Conservation (phyloP, 2,797 vertebrate genomes). For the Muraenolepis orangiensis region DNA sequence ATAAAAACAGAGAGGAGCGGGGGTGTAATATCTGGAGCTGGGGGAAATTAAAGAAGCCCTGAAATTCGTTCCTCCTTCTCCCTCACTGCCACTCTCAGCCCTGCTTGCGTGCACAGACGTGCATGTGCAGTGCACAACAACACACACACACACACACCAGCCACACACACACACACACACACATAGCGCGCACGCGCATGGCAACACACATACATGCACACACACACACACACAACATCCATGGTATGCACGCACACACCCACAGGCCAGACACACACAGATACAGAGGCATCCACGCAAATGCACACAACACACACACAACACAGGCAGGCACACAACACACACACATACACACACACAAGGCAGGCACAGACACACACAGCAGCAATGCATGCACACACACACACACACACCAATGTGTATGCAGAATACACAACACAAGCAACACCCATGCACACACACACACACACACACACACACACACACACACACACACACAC, state of each 20-base stretch:
- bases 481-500: constrained; percentile 23
- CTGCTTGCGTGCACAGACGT: constrained; percentile 13
- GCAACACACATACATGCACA: constrained; percentile 14
- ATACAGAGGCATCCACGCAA: constrained; percentile 23
- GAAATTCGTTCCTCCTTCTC: constrained; percentile 71
- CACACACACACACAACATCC: constrained; percentile 22
- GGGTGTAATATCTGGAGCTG: constrained; percentile 76
- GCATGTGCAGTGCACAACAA: too few relatives aligned
- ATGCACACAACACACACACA: constrained; percentile 1
- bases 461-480: constrained; percentile 14
- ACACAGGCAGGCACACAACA: neutral
- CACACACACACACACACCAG: constrained; percentile 26
- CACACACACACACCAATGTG: constrained; percentile 12
- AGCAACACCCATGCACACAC: too few relatives aligned
- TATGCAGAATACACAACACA: neutral
- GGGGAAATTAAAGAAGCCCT: constrained; percentile 76
- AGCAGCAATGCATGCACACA: too few relatives aligned
- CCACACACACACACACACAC: constrained; percentile 36
- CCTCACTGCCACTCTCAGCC: constrained; percentile 33
- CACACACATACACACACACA: neutral
- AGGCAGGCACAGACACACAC: too few relatives aligned
- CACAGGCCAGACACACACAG: constrained; percentile 33
- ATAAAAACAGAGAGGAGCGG: constrained; percentile 69
- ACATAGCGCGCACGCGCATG: too few relatives aligned
- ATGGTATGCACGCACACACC: constrained; percentile 25